A percentile compares a stretch with the other conserved stretches of the same genome.
phyloP scores from a whole-genome alignment of 2,113 vertebrate genomes.

The Eira barbara region DNA sequence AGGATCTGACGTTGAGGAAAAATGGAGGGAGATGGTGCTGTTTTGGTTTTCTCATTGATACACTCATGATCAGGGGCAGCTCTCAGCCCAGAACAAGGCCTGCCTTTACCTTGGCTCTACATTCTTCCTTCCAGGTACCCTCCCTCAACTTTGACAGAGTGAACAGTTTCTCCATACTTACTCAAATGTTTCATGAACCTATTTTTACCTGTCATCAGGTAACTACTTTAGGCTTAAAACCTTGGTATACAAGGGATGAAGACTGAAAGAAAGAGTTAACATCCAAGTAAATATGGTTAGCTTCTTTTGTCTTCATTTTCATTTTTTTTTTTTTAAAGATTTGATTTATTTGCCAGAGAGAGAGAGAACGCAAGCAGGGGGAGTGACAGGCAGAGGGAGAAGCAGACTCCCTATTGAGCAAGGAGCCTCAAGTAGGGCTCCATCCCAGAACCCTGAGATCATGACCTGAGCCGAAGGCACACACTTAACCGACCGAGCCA shows the following conservation, averaged over 20 bases:
- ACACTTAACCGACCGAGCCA: neutral
- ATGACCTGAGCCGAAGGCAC: neutral
- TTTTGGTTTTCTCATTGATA: neutral
- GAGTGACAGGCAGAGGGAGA: neutral
- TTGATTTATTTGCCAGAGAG: too few species aligned
- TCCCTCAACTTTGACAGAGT: neutral
- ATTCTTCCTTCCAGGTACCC: neutral
- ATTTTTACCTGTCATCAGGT: neutral
- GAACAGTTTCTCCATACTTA: neutral
- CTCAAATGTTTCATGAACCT: neutral
- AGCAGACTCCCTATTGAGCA: neutral
- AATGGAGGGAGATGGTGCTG: neutral
- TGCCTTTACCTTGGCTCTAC: neutral
- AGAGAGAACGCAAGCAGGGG: too few species aligned
- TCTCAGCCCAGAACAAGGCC: neutral
- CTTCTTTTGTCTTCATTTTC: neutral
- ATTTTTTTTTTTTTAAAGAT: too few species aligned
- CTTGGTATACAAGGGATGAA: neutral
- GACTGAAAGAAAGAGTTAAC: neutral
- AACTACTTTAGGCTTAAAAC: neutral
- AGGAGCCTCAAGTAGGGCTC: neutral
- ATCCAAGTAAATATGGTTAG: neutral
- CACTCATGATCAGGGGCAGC: neutral
- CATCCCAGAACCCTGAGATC: neutral
- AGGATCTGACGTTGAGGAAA: neutral